Conservation (phyloP, 2,888 invertebrate genomes). For the Parthenolecanium corni region DNA sequence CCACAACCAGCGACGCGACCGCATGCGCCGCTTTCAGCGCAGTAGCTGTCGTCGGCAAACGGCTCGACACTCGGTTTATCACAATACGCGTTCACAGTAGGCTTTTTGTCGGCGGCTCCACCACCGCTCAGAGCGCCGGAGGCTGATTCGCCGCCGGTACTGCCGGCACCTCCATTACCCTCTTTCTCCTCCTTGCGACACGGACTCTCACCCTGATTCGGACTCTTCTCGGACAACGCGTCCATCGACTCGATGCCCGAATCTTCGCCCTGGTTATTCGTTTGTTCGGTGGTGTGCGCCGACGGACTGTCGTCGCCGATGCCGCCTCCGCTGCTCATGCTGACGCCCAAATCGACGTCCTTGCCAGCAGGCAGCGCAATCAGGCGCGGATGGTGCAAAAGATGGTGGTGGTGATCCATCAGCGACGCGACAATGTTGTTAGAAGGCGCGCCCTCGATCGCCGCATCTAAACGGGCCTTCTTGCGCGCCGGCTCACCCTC, state of each 20-base stretch:
- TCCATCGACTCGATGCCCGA: constrained; percentile 90
- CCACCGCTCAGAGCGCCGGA: background rate
- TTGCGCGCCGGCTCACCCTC: constrained; percentile 36
- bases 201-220: constrained; percentile 56
- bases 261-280: constrained; percentile 61
- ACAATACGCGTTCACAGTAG: constrained; percentile 11
- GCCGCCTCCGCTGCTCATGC: background rate
- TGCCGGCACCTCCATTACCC: background rate
- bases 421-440: background rate
- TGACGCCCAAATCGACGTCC: constrained; percentile 1
- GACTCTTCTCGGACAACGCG: constrained; percentile 80
- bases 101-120: constrained; percentile 5
- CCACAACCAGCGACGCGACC: background rate
- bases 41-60: background rate
- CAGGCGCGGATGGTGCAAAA: background rate
- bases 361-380: background rate
- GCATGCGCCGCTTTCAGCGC: background rate
- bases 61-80: constrained; percentile 2
- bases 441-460: background rate
- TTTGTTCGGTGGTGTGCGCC: constrained; percentile 31
- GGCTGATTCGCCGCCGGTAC: constrained; percentile 6
- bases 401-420: background rate
- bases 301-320: constrained; percentile 32
- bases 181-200: constrained; percentile 38
- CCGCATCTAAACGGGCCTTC: background rate